Evolutionary conservation across 2,113 vertebrate genomes (phyloP).

Genomic region (Labeo rohita): DNA sequence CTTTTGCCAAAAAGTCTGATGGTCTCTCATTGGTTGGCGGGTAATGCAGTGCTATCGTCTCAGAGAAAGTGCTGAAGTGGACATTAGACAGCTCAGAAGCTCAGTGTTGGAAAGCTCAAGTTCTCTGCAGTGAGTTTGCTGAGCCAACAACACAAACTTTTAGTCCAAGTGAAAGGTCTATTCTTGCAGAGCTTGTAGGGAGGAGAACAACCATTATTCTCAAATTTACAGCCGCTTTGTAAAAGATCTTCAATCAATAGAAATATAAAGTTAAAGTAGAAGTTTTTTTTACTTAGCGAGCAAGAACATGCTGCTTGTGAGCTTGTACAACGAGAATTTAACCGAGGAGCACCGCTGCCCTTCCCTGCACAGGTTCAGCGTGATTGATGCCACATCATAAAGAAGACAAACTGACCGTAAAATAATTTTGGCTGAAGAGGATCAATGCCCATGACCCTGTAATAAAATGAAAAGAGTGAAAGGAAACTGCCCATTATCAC

Average conservation of each 20-base stretch:
- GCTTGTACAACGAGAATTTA: neutral
- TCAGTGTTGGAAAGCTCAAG: slow-evolving; percentile 29
- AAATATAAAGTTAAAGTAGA: neutral
- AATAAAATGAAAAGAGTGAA: slow-evolving; percentile 45
- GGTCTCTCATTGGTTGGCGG: slow-evolving; percentile 48
- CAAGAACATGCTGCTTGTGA: neutral
- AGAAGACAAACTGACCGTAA: slow-evolving; percentile 49
- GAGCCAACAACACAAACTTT: slow-evolving; percentile 25
- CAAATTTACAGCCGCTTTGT: slow-evolving; percentile 16
- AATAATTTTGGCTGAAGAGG: slow-evolving; percentile 42
- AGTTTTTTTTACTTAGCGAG: neutral
- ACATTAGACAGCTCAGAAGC: slow-evolving; percentile 50
- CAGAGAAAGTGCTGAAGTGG: slow-evolving; percentile 52
- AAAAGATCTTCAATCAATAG: slow-evolving; percentile 2
- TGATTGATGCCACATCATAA: slow-evolving; percentile 45
- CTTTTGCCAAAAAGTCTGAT: slow-evolving; percentile 58
- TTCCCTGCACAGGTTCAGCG: neutral
- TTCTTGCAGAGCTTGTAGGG: neutral
- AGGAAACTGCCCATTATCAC: neutral
- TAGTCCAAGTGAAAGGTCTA: neutral
- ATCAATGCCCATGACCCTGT: slow-evolving; percentile 45
- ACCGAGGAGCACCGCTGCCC: neutral
- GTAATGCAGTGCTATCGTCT: slow-evolving; percentile 47
- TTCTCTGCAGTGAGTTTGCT: slow-evolving; percentile 23
- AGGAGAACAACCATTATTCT: slow-evolving; percentile 15